Conservation (phyloP, 2,888 invertebrate species). For the Pammene aurita region DNA sequence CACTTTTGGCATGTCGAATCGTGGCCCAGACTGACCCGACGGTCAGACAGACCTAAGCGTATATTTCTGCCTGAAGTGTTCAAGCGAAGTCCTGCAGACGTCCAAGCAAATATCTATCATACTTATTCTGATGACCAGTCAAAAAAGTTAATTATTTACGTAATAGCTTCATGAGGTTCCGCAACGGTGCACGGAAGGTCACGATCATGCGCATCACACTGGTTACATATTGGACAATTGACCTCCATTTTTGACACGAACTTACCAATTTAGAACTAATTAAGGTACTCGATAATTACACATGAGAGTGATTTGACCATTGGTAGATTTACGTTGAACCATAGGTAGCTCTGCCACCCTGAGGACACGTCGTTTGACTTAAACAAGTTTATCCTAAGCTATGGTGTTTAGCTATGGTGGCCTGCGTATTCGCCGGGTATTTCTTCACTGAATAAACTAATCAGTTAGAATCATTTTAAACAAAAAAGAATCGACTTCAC, state of each 20-base stretch:
- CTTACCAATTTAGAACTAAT: slow-evolving; percentile 31
- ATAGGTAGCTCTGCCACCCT: no score
- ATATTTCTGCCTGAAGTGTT: no score
- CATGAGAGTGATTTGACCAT: not conserved
- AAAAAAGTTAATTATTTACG: slow-evolving; percentile 19
- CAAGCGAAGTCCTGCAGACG: not conserved
- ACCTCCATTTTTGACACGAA: slow-evolving; percentile 38
- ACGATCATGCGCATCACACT: slow-evolving; percentile 34
- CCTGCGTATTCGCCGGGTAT: no score
- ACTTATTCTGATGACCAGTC: not conserved
- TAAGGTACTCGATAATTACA: slow-evolving; percentile 4
- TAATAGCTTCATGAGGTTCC: slow-evolving; percentile 23
- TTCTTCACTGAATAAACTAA: no score
- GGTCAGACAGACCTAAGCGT: no score
- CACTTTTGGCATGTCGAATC: no score
- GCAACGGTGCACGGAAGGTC: slow-evolving; percentile 32
- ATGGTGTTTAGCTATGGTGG: no score
- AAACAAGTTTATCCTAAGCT: no score
- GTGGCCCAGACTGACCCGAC: no score
- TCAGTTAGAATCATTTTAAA: no score
- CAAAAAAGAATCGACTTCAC: no score
- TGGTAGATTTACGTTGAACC: not conserved
- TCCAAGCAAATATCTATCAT: not conserved
- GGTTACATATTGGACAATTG: slow-evolving; percentile 28
- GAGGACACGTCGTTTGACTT: no score